These are phyloP conservation scores for Lottia gigantea DNA, from an alignment of 2,888 invertebrate species.

Conservation along the genomic window DNA sequence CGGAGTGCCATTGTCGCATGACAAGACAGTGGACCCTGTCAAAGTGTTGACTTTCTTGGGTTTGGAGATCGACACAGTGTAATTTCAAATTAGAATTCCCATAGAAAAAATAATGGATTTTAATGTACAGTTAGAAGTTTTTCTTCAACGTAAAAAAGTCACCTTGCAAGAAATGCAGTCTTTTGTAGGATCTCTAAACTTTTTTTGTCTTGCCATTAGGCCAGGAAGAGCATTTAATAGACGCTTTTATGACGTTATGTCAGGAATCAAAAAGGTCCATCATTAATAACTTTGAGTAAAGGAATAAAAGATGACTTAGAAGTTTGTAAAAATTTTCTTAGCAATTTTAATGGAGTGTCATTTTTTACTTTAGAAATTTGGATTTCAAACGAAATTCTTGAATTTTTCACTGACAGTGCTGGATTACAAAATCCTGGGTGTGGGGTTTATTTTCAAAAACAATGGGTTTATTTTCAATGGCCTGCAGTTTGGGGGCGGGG, in stretches of 20 bases:
- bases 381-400: constrained; percentile 4
- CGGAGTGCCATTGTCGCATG: neutral
- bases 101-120: constrained; percentile 6
- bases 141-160: neutral
- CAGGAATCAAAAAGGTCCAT: too few species aligned
- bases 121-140: neutral
- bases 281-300: too few species aligned
- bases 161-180: constrained; percentile 9
- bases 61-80: constrained; percentile 14
- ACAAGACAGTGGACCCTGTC: neutral
- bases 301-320: too few species aligned
- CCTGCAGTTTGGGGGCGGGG: constrained; percentile 6
- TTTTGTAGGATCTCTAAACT: neutral
- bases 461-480: constrained; percentile 18
- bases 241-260: too few species aligned
- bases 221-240: constrained; percentile 20
- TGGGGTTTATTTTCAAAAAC: constrained; percentile 13
- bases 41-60: constrained; percentile 13
- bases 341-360: too few species aligned
- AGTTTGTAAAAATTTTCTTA: too few species aligned
- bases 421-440: constrained; percentile 14
- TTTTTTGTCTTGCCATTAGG: constrained; percentile 17
- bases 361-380: constrained; percentile 2
- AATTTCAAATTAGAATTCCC: constrained; percentile 15
- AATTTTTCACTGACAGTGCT: constrained; percentile 22